Percentiles rank a stretch among this genome's conserved stretches.
These are phyloP conservation scores for Sepiola atlantica DNA, from an alignment of 2,888 invertebrate species.

Conservation along the genomic window DNA sequence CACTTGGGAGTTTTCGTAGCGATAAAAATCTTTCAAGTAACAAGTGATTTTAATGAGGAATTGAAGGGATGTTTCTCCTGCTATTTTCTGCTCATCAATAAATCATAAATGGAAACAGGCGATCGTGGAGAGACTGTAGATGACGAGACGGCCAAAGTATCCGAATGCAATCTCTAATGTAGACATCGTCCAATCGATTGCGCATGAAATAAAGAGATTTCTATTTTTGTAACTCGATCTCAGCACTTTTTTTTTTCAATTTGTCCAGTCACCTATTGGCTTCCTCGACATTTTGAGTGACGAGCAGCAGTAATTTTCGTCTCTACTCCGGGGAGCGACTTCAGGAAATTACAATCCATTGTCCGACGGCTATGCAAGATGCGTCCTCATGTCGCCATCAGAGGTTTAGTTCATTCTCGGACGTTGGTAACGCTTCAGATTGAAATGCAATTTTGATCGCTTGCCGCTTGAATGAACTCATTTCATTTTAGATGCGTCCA, in stretches of 20 bases:
- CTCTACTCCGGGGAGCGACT: not conserved
- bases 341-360: constrained; percentile 22
- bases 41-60: not conserved
- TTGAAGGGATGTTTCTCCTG: not conserved
- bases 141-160: too few species aligned
- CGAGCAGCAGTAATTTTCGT: constrained; percentile 1
- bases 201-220: not conserved
- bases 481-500: too few species aligned
- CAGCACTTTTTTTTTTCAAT: not conserved
- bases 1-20: not conserved
- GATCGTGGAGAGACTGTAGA: too few species aligned
- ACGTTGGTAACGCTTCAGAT: too few species aligned
- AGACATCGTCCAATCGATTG: constrained; percentile 32
- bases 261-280: constrained; percentile 22
- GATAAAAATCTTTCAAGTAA: not conserved
- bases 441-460: too few species aligned
- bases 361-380: not conserved
- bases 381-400: too few species aligned
- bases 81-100: not conserved
- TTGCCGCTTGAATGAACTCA: too few species aligned
- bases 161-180: constrained; percentile 3
- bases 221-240: not conserved
- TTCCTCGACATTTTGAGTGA: constrained; percentile 11
- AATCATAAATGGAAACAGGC: not conserved
- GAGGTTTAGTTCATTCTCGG: too few species aligned